Base-by-base conservation (phyloP, 2,888 invertebrate genomes). In the Chymomyza amoena region DNA sequence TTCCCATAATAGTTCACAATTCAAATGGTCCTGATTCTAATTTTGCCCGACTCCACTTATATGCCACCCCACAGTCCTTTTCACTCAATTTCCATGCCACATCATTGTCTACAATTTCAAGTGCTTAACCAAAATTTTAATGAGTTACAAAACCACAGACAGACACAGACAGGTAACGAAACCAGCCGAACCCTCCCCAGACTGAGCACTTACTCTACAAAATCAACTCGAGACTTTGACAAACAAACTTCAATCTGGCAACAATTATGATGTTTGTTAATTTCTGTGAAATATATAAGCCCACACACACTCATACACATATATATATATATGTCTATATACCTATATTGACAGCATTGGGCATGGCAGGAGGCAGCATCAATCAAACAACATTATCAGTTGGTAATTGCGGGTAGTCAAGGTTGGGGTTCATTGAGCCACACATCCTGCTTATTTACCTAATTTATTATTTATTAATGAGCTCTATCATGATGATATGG, bases 401-500 rank as follows among this genome's bases (percentile, higher is more conserved):
- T 54, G 16, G 54, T 20, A 54, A 16, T 45, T 54, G 52, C 18
- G 18, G 1, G 52, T 18, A 5, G 5, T 9, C 52, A 2, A 10
- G 16, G 52, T 10, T 20, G 20, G 20, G 20, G 10, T 20, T 16
- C 50, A 56, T 66, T 15, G 36, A 25, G 10, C 25, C 18, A 60
- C 28, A 4, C 45, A 51, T 69, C 45, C 7, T 18, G 61, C 60
- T 66, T 67, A 61, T 61, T 66, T 68, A 71, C 69, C 61, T 63
- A 68, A 67, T 70, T 70, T 66, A 75, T 80, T 72, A 80, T 70
- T 74, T 75, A 79, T 71, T 76, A 76, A 79, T 72, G 70, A 67
- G 54, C 56, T 50, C 59, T 66, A 66, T 63, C 61, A 61, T 15
- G 54, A 60, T 67, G 57, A 36, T 36, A 36, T 60, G 72, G 32